Percentiles rank a stretch among this genome's conserved stretches.
Conservation (phyloP, 2,113 vertebrate genomes). For the Brachypodius melanocephalos region DNA sequence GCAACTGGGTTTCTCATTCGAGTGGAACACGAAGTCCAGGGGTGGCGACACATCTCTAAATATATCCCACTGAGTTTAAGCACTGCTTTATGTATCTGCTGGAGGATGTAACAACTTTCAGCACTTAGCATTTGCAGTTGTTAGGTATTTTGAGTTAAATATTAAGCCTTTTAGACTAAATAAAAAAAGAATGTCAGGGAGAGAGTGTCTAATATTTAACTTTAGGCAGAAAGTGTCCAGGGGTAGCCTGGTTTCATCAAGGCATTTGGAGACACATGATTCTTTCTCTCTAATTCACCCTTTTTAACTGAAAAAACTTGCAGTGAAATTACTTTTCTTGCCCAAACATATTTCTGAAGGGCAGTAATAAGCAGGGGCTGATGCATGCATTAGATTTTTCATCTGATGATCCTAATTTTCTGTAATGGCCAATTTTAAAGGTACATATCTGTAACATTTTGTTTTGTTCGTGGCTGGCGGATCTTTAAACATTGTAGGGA, state of each 20-base stretch:
- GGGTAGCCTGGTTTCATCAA: neutral
- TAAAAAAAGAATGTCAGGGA: neutral
- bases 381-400: neutral
- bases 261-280: neutral
- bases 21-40: neutral
- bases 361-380: neutral
- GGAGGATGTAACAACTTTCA: neutral
- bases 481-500: neutral
- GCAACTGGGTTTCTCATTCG: neutral
- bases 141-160: slow-evolving; percentile 55
- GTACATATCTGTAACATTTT: neutral
- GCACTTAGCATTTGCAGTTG: neutral
- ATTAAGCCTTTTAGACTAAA: slow-evolving; percentile 45
- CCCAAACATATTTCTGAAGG: neutral
- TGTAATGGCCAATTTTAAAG: neutral
- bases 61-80: neutral
- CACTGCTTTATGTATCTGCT: neutral
- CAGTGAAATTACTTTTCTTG: neutral
- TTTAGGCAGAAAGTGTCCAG: neutral
- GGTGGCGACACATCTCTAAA: neutral
- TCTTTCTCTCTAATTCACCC: neutral
- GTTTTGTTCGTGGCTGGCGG: neutral
- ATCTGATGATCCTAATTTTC: neutral
- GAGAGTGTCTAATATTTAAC: slow-evolving; percentile 44
- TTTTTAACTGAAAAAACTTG: neutral